Conservation (phyloP, 2,113 vertebrate genomes). For the Ceyx cyanopectus region DNA sequence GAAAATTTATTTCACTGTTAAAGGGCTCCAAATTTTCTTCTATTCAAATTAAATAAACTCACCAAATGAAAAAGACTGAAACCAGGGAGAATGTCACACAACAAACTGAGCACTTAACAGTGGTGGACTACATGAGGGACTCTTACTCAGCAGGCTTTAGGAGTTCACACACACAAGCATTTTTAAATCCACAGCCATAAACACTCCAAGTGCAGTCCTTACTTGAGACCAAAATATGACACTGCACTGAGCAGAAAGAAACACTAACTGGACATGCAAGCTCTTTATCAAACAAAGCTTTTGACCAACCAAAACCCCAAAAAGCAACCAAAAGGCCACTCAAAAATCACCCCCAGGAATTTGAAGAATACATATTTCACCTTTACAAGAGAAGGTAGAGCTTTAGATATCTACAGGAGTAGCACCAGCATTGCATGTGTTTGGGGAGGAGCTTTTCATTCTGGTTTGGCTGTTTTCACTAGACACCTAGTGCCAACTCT, state of each 20-base stretch:
- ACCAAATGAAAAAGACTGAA: neutral
- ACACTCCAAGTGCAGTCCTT: neutral
- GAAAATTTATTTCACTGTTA: neutral
- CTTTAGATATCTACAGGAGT: neutral
- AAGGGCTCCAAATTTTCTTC: neutral
- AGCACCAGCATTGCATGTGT: accelerated
- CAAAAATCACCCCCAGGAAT: neutral
- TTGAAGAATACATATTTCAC: neutral
- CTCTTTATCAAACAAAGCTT: neutral
- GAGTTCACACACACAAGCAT: neutral
- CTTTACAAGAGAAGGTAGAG: neutral
- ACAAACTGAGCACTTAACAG: accelerated
- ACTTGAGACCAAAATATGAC: neutral
- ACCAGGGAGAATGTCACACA: neutral
- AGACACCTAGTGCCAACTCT: neutral
- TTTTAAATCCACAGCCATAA: neutral
- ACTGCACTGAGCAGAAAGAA: neutral
- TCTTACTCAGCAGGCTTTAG: neutral
- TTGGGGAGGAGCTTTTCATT: neutral
- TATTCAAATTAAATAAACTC: neutral
- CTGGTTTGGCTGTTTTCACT: neutral
- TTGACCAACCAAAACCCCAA: neutral
- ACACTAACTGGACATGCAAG: neutral
- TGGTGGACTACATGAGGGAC: neutral
- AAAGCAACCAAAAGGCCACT: neutral